phyloP scores from a whole-genome alignment of 1,140 invertebrate species.

The Bombus sylvicola region DNA sequence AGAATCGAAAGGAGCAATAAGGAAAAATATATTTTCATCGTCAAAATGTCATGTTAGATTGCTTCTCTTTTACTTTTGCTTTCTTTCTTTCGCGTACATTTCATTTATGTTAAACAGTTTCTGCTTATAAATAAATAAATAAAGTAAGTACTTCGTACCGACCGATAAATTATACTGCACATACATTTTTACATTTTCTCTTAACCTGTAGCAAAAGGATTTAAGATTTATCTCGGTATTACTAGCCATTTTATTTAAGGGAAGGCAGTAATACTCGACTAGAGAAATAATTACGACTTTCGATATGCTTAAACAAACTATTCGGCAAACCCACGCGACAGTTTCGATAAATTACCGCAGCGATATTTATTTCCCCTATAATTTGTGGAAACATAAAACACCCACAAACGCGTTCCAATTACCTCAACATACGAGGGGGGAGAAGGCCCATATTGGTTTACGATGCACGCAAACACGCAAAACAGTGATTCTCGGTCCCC shows the following conservation, averaged over 20 bases:
- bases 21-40: no score
- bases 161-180: no score
- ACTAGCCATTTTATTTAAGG: background rate
- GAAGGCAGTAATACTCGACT: background rate
- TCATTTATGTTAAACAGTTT: no score
- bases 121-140: no score
- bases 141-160: no score
- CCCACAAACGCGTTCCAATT: conserved; percentile 3
- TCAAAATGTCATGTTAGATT: no score
- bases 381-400: conserved; percentile 5
- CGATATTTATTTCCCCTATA: background rate
- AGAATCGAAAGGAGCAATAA: no score
- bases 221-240: background rate
- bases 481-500: background rate
- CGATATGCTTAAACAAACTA: background rate
- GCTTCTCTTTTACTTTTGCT: no score
- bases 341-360: background rate
- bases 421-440: accelerated
- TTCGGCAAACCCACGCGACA: background rate
- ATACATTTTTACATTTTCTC: no score
- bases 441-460: background rate
- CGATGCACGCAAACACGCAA: conserved; percentile 2
- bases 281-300: background rate
- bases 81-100: no score
- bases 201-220: no score